Base-by-base conservation (phyloP, 2,888 invertebrate genomes). In the Drosophila seclusa region DNA sequence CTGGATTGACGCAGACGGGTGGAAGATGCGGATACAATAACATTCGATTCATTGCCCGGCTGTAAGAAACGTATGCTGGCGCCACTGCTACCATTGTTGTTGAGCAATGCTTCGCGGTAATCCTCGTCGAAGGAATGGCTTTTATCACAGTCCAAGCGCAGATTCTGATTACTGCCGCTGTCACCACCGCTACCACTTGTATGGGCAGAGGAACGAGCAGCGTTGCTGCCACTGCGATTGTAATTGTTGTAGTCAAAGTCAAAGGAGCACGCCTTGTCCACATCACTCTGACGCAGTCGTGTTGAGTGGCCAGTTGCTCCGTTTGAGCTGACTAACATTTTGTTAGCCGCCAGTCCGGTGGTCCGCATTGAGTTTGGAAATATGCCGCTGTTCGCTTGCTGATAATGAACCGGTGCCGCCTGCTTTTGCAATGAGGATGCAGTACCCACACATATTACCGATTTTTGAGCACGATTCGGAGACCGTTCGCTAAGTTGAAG, bases 401-500 rank as follows among this genome's bases (percentile, higher is more conserved):
- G 80, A 38, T 78, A 83, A 21, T 90, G 82, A n/a, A 31, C 24
- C 0, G 38, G 24, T 2, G 65, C 32, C n/a, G 50, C 18, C 7
- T 69, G 55, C 10, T 65, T 13, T 53, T 80, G 76, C 60, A 75
- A 71, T 2, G 75, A 68, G 1, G 76, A 40, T 0, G 63, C 61
- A 6, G 82, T 91, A 8, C 86, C 90, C 27, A 92, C 89, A 27
- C 91, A 90, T 0, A 92, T 91, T 11, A 92, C 83, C 21, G 92
- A 90, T 74, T 93, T 93, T 72, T 94, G 94, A 3, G 59, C 68
- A 58, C 93, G 92, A 69, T 92, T 94, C 0, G 94, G 94, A 0
- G 95, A 94, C 42, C 94, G 93, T 82, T 95, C 95, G 0, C 95
- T 95, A 32, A 95, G 92, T 84, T 96, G 95, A 32, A 96, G 93